Conservation (phyloP, 2,888 invertebrate genomes). For the Sipha maydis region DNA sequence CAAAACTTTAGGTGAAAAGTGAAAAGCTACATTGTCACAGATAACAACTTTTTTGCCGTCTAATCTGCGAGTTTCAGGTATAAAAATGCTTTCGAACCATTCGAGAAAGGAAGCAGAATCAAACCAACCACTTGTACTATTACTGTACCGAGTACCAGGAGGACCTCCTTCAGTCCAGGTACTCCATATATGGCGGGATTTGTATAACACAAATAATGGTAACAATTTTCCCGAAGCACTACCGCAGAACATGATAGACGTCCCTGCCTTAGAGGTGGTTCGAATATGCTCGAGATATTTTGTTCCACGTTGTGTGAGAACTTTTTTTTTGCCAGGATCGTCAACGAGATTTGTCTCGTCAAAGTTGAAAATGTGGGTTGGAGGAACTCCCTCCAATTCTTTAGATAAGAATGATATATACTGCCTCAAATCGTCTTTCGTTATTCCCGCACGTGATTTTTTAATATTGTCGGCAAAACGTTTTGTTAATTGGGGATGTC, state of each 20-base stretch:
- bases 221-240: constrained; percentile 66
- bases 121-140: constrained; percentile 62
- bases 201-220: constrained; percentile 67
- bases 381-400: constrained; percentile 63
- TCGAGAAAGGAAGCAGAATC: constrained; percentile 60
- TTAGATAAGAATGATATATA: constrained; percentile 51
- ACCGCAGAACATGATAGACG: constrained; percentile 67
- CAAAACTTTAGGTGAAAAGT: constrained; percentile 8
- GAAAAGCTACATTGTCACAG: constrained; percentile 12
- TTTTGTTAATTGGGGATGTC: too few species aligned
- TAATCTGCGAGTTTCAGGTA: constrained; percentile 1
- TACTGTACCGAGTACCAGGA: constrained; percentile 29
- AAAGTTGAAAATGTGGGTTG: constrained; percentile 66
- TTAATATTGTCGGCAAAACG: background rate
- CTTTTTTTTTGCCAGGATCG: constrained; percentile 66
- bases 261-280: constrained; percentile 66
- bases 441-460: constrained; percentile 10
- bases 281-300: constrained; percentile 66
- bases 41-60: constrained; percentile 18
- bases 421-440: background rate
- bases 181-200: constrained; percentile 65
- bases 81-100: constrained; percentile 3
- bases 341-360: constrained; percentile 67
- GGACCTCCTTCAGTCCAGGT: constrained; percentile 66
- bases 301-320: constrained; percentile 65